Percentiles rank a stretch among this genome's conserved stretches.
These are phyloP conservation scores for Uromys caudimaculatus DNA, from an alignment of 2,797 vertebrate genomes.

Conservation along the genomic window DNA sequence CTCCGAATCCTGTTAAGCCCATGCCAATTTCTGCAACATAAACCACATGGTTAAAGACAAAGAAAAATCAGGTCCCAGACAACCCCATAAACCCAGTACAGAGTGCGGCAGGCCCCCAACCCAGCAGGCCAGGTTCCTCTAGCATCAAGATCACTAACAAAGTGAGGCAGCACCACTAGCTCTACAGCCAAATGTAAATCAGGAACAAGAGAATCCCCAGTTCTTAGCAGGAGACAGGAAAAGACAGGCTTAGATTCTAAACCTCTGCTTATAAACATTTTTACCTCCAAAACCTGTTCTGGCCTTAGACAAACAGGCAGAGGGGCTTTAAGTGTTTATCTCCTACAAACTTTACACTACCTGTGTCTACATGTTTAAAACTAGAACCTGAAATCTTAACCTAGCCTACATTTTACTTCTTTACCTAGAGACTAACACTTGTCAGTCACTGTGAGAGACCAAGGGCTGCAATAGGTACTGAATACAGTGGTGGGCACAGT, in stretches of 20 bases:
- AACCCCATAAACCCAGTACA: background rate
- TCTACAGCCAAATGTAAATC: constrained; percentile 22
- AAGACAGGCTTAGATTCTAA: constrained; percentile 37
- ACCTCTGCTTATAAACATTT: background rate
- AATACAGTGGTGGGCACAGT: background rate
- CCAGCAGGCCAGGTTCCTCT: background rate
- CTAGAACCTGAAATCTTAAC: constrained; percentile 43
- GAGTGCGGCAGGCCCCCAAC: background rate
- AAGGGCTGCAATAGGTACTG: constrained; percentile 2
- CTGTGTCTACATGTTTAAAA: background rate
- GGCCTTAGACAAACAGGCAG: background rate
- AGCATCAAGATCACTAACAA: background rate
- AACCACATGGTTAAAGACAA: constrained; percentile 70
- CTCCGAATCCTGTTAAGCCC: constrained; percentile 97
- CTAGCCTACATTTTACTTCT: background rate
- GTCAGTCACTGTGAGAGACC: background rate
- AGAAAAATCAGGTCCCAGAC: constrained; percentile 34
- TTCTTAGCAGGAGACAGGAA: background rate
- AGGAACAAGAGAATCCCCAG: constrained; percentile 30
- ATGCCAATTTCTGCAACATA: constrained; percentile 95
- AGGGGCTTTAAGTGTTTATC: background rate
- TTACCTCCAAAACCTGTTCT: background rate
- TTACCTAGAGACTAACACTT: constrained; percentile 29
- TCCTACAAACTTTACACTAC: background rate
- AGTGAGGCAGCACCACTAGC: constrained; percentile 18